Conservation (phyloP, 1,140 invertebrate species). For the Panagrolaimus sp. region DNA sequence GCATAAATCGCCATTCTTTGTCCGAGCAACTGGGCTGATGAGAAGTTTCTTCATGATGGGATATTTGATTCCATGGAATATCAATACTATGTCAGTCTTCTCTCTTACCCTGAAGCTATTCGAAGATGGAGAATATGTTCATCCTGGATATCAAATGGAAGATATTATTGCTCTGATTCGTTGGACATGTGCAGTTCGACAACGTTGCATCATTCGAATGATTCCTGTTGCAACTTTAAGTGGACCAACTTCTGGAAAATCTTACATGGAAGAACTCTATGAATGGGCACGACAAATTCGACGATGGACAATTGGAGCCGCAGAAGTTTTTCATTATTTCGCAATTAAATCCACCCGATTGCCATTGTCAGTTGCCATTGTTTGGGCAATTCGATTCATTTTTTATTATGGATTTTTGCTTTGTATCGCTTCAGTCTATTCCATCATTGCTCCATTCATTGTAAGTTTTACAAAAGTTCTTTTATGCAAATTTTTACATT, state of each 20-base stretch:
- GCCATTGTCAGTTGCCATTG: slow-evolving; percentile 32
- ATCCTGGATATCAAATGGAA: slow-evolving; percentile 50
- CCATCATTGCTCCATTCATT: slow-evolving; percentile 36
- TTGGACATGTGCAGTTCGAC: slow-evolving; percentile 45
- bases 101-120: slow-evolving; percentile 41
- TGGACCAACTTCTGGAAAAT: slow-evolving; percentile 39
- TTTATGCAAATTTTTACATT: no score
- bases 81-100: slow-evolving; percentile 51
- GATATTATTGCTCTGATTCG: slow-evolving; percentile 50
- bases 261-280: slow-evolving; percentile 42
- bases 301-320: slow-evolving; percentile 50
- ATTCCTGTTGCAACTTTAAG: slow-evolving; percentile 39
- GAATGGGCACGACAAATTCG: slow-evolving; percentile 49
- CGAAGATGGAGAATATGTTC: slow-evolving; percentile 45
- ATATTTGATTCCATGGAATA: slow-evolving; percentile 48
- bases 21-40: slow-evolving; percentile 41
- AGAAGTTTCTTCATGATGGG: slow-evolving; percentile 51
- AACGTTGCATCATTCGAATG: slow-evolving; percentile 31
- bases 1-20: slow-evolving; percentile 47
- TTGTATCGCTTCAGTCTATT: slow-evolving; percentile 42
- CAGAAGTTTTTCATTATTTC: slow-evolving; percentile 52
- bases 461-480: slow-evolving; percentile 17
- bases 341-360: slow-evolving; percentile 43
- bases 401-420: slow-evolving; percentile 50
- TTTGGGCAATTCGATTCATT: slow-evolving; percentile 36